These are phyloP conservation scores for Nyctereutes procyonoides DNA, from an alignment of 2,113 vertebrate genomes.

Conservation along the genomic window DNA sequence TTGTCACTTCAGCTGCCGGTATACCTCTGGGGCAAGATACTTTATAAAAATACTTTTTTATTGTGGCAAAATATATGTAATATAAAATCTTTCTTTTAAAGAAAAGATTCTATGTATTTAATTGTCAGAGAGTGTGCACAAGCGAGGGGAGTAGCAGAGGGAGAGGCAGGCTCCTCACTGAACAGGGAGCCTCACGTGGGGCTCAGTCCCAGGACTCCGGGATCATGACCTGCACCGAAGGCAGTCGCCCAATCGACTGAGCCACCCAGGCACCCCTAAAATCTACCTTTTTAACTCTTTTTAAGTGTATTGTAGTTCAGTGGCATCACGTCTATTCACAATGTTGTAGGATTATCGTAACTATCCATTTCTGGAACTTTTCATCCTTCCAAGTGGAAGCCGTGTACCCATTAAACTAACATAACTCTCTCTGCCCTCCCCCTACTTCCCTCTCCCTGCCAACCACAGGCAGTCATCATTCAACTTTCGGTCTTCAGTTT, in stretches of 20 bases:
- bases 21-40: background rate
- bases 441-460: background rate
- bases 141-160: too few species aligned
- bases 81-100: background rate
- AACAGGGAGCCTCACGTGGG: too few species aligned
- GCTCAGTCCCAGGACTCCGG: too few species aligned
- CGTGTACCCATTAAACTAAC: background rate
- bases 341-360: rapidly evolving
- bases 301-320: background rate
- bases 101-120: too few species aligned
- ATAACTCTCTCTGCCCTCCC: rapidly evolving
- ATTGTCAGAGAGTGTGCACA: too few species aligned
- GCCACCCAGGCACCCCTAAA: background rate
- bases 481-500: background rate
- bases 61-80: background rate
- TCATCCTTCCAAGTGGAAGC: background rate
- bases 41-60: background rate
- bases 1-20: background rate
- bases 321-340: background rate
- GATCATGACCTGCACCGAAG: too few species aligned
- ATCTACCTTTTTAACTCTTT: background rate
- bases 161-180: too few species aligned
- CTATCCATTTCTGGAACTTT: background rate
- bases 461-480: background rate
- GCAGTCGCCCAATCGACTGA: too few species aligned